These are phyloP conservation scores for Myotis daubentonii DNA, from an alignment of 2,797 vertebrate genomes.

Conservation along the genomic window DNA sequence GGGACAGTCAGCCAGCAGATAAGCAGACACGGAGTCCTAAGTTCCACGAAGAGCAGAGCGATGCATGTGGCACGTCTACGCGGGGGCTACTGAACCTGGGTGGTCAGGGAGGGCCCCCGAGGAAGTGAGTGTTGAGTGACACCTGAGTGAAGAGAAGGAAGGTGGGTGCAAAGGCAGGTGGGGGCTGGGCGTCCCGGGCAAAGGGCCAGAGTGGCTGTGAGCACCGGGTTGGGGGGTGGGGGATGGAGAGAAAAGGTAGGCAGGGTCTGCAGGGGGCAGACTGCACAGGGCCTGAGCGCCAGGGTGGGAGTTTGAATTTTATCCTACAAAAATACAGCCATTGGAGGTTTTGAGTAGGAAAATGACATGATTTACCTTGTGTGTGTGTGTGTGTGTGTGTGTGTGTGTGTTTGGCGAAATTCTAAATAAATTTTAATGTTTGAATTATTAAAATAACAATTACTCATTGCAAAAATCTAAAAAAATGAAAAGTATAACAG, in stretches of 20 bases:
- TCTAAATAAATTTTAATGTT: neutral
- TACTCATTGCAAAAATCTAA: neutral
- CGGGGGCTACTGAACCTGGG: accelerated
- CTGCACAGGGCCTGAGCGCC: neutral
- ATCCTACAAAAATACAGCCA: neutral
- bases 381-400: neutral
- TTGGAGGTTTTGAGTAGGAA: neutral
- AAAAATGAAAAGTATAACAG: neutral
- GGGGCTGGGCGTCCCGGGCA: neutral
- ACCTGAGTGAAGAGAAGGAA: neutral
- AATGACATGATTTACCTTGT: neutral
- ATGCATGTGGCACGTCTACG: accelerated
- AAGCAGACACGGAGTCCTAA: neutral
- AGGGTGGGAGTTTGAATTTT: neutral
- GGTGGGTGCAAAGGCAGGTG: neutral
- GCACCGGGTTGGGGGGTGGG: accelerated
- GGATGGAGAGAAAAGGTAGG: neutral
- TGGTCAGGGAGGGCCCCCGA: neutral
- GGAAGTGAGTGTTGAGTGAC: neutral
- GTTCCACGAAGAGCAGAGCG: neutral
- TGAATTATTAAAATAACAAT: conserved; percentile 9
- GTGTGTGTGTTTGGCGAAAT: neutral
- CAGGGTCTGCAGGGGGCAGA: neutral
- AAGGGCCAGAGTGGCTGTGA: neutral
- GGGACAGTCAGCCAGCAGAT: accelerated